Evolutionary conservation across 2,113 vertebrate genomes (phyloP).

Genomic region (Antigone vipio): DNA sequence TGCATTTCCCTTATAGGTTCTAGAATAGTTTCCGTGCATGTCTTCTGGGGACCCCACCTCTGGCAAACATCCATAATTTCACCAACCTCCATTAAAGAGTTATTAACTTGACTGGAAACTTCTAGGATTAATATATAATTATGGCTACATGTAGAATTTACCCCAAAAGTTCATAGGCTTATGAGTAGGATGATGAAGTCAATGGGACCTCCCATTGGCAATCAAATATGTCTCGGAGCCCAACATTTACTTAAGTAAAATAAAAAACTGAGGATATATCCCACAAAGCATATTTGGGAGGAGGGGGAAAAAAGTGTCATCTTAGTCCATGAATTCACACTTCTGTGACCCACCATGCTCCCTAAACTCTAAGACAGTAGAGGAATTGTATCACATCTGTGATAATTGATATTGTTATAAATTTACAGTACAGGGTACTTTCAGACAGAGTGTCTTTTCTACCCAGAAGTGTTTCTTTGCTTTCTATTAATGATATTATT

Average conservation of each 20-base stretch:
- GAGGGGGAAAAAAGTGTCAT: rapidly evolving
- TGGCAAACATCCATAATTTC: not conserved
- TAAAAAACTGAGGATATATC: not conserved
- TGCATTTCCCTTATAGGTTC: not conserved
- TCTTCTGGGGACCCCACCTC: not conserved
- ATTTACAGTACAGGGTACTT: not conserved
- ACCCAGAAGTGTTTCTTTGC: not conserved
- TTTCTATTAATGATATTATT: not conserved
- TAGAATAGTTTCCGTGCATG: not conserved
- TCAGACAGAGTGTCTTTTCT: not conserved
- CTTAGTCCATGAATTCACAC: not conserved
- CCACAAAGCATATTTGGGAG: not conserved
- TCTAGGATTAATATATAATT: not conserved
- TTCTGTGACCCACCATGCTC: not conserved
- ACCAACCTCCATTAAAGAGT: not conserved
- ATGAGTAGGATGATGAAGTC: not conserved
- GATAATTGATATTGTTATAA: not conserved
- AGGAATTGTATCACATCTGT: not conserved
- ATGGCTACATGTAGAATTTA: not conserved
- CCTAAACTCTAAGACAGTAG: not conserved
- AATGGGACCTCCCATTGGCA: rapidly evolving
- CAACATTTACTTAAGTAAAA: not conserved
- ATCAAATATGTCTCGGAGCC: not conserved
- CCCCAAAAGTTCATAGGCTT: not conserved
- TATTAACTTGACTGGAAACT: not conserved